These are phyloP conservation scores for Pagetopsis macropterus DNA, from an alignment of 2,797 vertebrate species.

Conservation along the genomic window DNA sequence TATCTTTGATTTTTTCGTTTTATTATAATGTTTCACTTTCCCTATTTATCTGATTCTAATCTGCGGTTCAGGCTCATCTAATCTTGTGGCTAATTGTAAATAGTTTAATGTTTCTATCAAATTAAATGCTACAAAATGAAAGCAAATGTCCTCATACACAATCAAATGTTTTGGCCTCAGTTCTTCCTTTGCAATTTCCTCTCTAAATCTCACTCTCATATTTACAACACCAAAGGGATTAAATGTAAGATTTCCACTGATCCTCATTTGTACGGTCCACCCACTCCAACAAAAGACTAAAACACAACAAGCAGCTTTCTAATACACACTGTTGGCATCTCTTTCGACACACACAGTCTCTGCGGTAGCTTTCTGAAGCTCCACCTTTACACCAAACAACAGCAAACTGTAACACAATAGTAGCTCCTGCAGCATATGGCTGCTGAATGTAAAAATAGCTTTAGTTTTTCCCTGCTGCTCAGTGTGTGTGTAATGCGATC, in stretches of 20 bases:
- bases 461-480: background rate
- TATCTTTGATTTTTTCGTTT: background rate
- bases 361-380: constrained; percentile 28
- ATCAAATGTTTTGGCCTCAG: constrained; percentile 2
- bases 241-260: constrained; percentile 33
- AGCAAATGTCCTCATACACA: background rate
- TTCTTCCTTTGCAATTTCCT: background rate
- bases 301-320: constrained; percentile 36
- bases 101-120: background rate
- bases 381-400: constrained; percentile 30
- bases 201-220: constrained; percentile 28
- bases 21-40: background rate
- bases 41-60: background rate
- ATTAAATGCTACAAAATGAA: background rate
- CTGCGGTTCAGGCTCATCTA: background rate
- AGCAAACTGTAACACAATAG: constrained; percentile 21
- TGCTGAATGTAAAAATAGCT: constrained; percentile 52
- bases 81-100: background rate
- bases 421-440: constrained; percentile 43
- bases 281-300: constrained; percentile 28
- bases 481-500: constrained; percentile 10
- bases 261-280: constrained; percentile 1
- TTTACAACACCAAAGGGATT: constrained; percentile 30
- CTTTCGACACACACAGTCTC: constrained; percentile 14
- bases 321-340: constrained; percentile 21